Base-by-base conservation (phyloP, 2,888 invertebrate species). In the Sarcophaga caerulescens region DNA sequence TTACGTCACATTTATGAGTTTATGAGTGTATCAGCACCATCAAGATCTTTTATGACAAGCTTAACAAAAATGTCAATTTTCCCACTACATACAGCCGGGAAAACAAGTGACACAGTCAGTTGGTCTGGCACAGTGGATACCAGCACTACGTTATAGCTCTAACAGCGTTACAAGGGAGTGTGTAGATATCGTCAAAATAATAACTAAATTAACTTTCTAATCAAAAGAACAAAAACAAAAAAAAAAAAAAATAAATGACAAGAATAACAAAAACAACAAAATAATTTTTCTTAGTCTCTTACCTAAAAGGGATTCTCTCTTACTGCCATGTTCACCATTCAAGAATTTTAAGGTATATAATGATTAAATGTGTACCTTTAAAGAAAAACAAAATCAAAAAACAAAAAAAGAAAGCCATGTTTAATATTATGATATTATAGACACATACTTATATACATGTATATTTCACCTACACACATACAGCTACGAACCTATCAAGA, bases 1-100 rank as follows among this genome's bases (percentile, higher is more conserved):
- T 86, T 81, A 84, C 84, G 75, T 86, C 81, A 78, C 84, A 81
- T 86, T 86, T 86, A 86, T 84, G 86, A 86, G 78, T 84, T 84
- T 86, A 86, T 78, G 75, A 84, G 84, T 84, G 70, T 84, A 78
- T 78, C 86, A 81, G 74, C 76, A 83, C 66, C 66, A 83, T 85
- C 77, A 77, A 82, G 25, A 81, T 86, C 77, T 78, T 84, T 70
- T 84, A 80, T 68, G 86, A 81, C 85, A 77, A 81, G 84, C 84
- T 86, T 84, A 81, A 86, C 81, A 84, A 84, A 60, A 75, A 86
- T 75, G 81, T 63, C 84, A 86, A 84, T 86, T 85, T 86, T 70
- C 59, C 80, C 80, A 52, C 59, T 52, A 76, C 73, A 71, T 68
- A 44, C 25, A 63, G 23, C 25, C 8, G 17, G 47, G 60, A 66